phyloP scores from a whole-genome alignment of 2,113 vertebrate species.

The Cathartes aura region DNA sequence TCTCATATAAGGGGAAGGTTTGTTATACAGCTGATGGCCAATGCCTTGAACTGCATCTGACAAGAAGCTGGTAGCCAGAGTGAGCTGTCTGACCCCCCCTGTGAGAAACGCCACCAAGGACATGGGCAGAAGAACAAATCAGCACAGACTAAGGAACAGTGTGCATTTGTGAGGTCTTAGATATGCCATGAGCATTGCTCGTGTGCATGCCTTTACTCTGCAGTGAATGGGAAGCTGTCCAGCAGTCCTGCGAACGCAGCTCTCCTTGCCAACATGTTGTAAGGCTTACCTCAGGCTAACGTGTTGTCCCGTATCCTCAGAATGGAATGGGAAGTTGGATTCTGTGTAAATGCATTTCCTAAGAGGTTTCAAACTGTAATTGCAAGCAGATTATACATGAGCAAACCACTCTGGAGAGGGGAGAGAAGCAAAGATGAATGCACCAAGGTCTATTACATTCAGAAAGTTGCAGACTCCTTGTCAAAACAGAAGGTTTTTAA shows the following conservation, averaged over 20 bases:
- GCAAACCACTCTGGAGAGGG: neutral
- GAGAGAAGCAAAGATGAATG: neutral
- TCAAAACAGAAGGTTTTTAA: neutral
- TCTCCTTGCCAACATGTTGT: neutral
- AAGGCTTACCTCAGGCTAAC: neutral
- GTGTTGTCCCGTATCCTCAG: neutral
- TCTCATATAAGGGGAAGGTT: neutral
- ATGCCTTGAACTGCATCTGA: neutral
- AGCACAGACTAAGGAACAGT: neutral
- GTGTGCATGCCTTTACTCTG: neutral
- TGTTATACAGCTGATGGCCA: neutral
- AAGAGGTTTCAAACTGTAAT: neutral
- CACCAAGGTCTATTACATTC: neutral
- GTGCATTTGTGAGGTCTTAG: neutral
- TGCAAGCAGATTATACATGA: neutral
- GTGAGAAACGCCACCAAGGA: neutral
- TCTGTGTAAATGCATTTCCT: neutral
- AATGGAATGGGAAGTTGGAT: neutral
- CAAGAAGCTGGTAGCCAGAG: neutral
- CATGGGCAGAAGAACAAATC: neutral
- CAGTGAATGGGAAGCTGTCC: neutral
- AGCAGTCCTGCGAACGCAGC: fast-evolving
- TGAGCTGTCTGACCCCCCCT: neutral
- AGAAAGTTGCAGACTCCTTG: neutral
- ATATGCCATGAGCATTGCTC: neutral